A percentile compares a stretch with the other conserved stretches of the same genome.
phyloP scores from a whole-genome alignment of 1,140 invertebrate species.

The Potamilus streckersoni region DNA sequence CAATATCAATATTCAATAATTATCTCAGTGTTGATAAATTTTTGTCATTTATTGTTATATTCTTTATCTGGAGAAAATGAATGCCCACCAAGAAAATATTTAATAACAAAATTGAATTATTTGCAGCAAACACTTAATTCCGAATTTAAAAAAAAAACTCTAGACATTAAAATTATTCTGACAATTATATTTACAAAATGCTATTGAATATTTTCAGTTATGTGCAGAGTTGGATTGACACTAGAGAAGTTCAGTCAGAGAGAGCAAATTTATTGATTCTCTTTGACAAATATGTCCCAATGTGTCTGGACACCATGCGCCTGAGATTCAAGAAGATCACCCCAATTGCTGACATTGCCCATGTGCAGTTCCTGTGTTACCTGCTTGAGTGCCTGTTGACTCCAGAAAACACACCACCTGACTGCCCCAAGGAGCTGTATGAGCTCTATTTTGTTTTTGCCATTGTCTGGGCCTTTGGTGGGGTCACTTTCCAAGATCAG shows the following conservation, averaged over 20 bases:
- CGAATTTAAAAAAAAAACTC: no score
- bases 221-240: constrained; percentile 96
- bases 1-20: no score
- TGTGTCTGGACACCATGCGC: constrained; percentile 87
- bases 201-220: constrained; percentile 64
- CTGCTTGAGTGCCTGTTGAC: constrained; percentile 87
- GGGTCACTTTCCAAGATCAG: constrained; percentile 94
- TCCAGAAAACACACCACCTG: constrained; percentile 84
- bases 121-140: no score
- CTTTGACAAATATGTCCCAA: constrained; percentile 96
- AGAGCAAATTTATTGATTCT: constrained; percentile 89
- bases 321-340: constrained; percentile 94
- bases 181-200: no score
- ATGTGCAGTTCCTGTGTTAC: constrained; percentile 94
- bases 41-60: no score
- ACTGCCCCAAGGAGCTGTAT: constrained; percentile 94
- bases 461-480: constrained; percentile 96
- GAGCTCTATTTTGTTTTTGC: constrained; percentile 97
- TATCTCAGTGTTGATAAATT: no score
- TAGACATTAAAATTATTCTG: no score
- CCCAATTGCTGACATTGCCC: constrained; percentile 92
- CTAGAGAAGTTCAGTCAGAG: constrained; percentile 75
- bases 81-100: no score
- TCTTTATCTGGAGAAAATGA: no score
- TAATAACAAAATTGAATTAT: no score